phyloP scores from a whole-genome alignment of 2,113 vertebrate species.

The Lamprotornis superbus region DNA sequence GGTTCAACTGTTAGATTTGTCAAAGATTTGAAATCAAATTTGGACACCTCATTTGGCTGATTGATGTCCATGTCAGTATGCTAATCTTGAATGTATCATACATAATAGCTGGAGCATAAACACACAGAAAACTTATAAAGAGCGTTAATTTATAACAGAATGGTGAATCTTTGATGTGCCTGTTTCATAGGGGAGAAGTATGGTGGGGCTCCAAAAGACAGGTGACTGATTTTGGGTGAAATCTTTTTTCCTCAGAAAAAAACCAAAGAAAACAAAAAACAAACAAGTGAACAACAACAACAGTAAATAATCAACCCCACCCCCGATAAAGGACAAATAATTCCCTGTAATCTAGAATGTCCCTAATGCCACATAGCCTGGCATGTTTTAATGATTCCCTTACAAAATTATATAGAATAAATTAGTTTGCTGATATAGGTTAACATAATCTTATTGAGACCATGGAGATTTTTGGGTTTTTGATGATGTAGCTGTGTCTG shows the following conservation, averaged over 20 bases:
- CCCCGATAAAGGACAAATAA: neutral
- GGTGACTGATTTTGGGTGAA: neutral
- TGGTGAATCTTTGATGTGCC: neutral
- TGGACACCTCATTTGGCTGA: rapidly evolving
- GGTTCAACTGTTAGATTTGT: neutral
- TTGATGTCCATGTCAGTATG: neutral
- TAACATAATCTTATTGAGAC: neutral
- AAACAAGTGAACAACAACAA: neutral
- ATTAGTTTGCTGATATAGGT: neutral
- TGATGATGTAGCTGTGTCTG: neutral
- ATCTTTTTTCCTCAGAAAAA: neutral
- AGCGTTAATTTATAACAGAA: neutral
- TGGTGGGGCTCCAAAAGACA: neutral
- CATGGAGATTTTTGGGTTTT: neutral
- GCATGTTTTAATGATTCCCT: neutral
- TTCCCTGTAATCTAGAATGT: neutral
- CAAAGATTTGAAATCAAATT: neutral
- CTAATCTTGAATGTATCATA: neutral
- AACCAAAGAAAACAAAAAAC: neutral
- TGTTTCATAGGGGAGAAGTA: neutral
- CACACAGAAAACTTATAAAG: neutral
- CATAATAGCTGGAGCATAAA: neutral
- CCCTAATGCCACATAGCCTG: rapidly evolving
- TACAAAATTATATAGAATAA: neutral
- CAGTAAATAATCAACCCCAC: neutral